A percentile compares a stretch with the other conserved stretches of the same genome.
These are phyloP conservation scores for Corythoichthys intestinalis DNA, from an alignment of 2,113 vertebrate species.

Conservation along the genomic window DNA sequence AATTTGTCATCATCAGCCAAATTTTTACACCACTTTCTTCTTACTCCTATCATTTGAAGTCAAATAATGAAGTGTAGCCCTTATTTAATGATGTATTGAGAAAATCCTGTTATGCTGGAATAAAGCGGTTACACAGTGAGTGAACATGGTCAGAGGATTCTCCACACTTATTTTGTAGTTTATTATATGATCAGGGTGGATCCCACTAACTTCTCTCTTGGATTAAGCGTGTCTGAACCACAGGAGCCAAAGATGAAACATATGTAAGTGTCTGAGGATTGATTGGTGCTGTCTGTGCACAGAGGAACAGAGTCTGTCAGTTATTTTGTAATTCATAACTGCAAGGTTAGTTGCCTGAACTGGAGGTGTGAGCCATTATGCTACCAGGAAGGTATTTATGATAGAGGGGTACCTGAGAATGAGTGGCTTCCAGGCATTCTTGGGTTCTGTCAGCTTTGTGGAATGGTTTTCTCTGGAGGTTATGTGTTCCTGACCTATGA, in stretches of 20 bases:
- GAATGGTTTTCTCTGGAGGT: constrained; percentile 22
- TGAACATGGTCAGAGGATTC: constrained; percentile 42
- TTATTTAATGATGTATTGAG: constrained; percentile 51
- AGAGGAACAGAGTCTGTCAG: constrained; percentile 22
- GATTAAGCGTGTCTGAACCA: constrained; percentile 50
- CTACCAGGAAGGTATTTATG: constrained; percentile 13
- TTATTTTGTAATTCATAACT: constrained; percentile 29
- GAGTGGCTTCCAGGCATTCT: constrained; percentile 20
- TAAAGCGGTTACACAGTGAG: constrained; percentile 48
- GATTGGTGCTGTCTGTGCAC: constrained; percentile 27
- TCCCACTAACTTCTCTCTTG: constrained; percentile 38
- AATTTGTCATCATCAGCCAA: constrained; percentile 54
- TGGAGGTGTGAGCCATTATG: constrained; percentile 3
- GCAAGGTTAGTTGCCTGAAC: constrained; percentile 22
- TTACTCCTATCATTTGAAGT: constrained; percentile 60
- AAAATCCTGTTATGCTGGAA: constrained; percentile 66
- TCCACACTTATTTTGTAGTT: constrained; percentile 46
- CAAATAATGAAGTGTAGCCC: constrained; percentile 56
- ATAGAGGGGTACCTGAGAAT: background rate
- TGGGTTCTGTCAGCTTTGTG: constrained; percentile 15
- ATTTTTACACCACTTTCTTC: constrained; percentile 37
- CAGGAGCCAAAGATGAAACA: constrained; percentile 48
- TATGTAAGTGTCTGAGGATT: constrained; percentile 18
- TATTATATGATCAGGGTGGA: constrained; percentile 38
- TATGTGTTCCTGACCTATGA: constrained; percentile 30